Conservation (phyloP, 1,140 invertebrate genomes). For the Arctopsyche grandis region DNA sequence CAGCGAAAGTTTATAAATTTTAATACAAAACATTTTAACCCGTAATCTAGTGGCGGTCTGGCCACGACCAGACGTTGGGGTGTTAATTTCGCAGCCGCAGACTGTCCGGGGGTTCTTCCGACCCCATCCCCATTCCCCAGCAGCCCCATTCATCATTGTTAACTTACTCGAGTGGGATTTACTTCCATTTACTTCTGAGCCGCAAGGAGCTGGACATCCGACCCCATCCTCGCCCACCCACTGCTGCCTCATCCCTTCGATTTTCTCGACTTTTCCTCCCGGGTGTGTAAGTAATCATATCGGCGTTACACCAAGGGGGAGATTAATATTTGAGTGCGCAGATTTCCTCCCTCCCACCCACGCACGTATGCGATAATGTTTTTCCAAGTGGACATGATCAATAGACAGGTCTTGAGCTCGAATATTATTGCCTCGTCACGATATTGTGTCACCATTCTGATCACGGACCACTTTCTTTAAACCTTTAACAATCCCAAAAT, state of each 20-base stretch:
- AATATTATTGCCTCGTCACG: neutral
- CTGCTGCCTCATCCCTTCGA: neutral
- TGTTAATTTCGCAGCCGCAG: slow-evolving; percentile 11
- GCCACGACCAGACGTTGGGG: neutral
- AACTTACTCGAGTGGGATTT: slow-evolving; percentile 52
- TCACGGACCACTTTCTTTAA: neutral
- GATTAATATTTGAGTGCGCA: slow-evolving; percentile 41
- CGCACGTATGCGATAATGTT: slow-evolving; percentile 18
- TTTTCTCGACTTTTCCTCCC: neutral
- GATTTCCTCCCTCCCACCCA: slow-evolving; percentile 12
- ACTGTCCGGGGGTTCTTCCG: neutral
- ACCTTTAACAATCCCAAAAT: neutral
- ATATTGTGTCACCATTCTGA: neutral
- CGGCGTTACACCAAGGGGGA: slow-evolving; percentile 3
- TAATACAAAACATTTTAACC: too few relatives aligned
- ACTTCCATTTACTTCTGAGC: slow-evolving; percentile 34
- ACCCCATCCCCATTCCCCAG: neutral
- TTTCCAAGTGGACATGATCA: slow-evolving; percentile 36
- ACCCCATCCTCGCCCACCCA: neutral
- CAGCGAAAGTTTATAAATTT: too few relatives aligned
- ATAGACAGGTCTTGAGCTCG: slow-evolving; percentile 5
- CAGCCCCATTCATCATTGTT: slow-evolving; percentile 52
- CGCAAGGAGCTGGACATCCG: slow-evolving; percentile 30
- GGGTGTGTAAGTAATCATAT: slow-evolving; percentile 51
- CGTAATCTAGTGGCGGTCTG: neutral